These are phyloP conservation scores for Seriola quinqueradiata DNA, from an alignment of 2,113 vertebrate species.

Conservation along the genomic window DNA sequence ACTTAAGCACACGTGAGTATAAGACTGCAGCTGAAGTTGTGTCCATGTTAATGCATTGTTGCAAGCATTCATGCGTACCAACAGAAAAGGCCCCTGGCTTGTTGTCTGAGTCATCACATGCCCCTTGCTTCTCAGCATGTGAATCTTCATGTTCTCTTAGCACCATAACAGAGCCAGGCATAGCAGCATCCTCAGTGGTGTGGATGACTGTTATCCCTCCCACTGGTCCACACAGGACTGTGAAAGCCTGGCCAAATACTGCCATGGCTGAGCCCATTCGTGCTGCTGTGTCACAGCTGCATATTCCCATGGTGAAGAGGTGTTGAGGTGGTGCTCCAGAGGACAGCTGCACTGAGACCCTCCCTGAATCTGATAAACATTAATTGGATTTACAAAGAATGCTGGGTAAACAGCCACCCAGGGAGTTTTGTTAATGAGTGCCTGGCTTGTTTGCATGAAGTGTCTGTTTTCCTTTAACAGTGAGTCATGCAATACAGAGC, in stretches of 20 bases:
- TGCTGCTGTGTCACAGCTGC: constrained; percentile 7
- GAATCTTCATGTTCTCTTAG: constrained; percentile 21
- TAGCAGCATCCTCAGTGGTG: constrained; percentile 20
- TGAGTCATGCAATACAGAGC: constrained; percentile 70
- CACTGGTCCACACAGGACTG: constrained; percentile 38
- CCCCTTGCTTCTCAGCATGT: constrained; percentile 43
- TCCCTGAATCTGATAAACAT: constrained; percentile 64
- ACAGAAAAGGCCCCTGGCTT: constrained; percentile 24
- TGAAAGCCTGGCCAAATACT: not conserved
- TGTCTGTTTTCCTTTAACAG: constrained; percentile 68
- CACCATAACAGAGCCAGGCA: constrained; percentile 20
- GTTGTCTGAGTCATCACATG: constrained; percentile 52
- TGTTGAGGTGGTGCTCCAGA: constrained; percentile 2
- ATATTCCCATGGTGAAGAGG: constrained; percentile 16
- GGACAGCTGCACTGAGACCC: constrained; percentile 52
- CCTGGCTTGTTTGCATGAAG: constrained; percentile 58
- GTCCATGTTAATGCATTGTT: not conserved
- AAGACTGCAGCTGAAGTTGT: not conserved
- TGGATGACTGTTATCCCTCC: constrained; percentile 37
- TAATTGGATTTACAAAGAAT: constrained; percentile 74
- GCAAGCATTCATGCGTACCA: constrained; percentile 17
- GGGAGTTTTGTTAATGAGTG: constrained; percentile 79
- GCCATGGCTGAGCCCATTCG: not conserved
- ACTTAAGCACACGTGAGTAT: not conserved
- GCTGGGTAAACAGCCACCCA: constrained; percentile 72